Conservation (phyloP, 2,113 vertebrate species). For the Nipponia nippon region DNA sequence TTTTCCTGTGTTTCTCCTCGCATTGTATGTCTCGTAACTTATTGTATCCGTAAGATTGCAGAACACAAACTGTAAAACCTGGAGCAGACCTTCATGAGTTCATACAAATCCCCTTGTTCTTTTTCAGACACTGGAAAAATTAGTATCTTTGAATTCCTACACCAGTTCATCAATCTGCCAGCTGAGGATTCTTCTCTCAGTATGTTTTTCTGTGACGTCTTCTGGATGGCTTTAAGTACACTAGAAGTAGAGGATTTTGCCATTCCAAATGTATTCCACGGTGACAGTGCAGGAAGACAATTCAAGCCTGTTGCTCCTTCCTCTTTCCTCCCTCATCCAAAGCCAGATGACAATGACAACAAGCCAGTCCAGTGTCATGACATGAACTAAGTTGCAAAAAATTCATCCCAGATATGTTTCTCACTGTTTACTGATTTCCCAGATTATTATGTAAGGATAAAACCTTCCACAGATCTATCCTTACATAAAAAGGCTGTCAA, state of each 20-base stretch:
- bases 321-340: not conserved
- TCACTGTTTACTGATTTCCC: not conserved
- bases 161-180: not conserved
- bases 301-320: not conserved
- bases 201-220: not conserved
- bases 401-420: not conserved
- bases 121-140: not conserved
- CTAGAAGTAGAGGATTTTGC: not conserved
- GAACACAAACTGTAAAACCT: not conserved
- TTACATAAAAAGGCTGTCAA: not conserved
- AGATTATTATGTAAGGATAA: not conserved
- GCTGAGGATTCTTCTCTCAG: not conserved
- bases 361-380: not conserved
- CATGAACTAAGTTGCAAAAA: not conserved
- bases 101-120: not conserved
- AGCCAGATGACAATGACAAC: not conserved
- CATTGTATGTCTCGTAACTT: not conserved
- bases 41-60: not conserved
- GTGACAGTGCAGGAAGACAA: not conserved
- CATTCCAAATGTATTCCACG: not conserved
- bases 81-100: not conserved
- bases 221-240: not conserved
- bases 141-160: not conserved
- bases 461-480: not conserved
- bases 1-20: not conserved